Conservation (phyloP, 2,113 vertebrate species). For the Ranitomeya variabilis region DNA sequence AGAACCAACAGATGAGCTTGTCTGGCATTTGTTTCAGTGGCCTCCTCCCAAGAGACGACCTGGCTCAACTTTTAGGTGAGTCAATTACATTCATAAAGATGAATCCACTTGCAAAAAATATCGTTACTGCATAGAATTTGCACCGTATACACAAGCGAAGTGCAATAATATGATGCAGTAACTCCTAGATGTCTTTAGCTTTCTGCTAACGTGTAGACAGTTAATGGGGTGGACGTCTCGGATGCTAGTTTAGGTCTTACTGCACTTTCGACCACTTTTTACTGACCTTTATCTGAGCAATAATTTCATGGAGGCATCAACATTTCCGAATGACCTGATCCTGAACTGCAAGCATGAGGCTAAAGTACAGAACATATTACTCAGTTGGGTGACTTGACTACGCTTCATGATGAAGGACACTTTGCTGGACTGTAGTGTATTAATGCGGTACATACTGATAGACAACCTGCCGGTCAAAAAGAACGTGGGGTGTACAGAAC, state of each 20-base stretch:
- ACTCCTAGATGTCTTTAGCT: neutral
- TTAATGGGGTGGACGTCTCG: neutral
- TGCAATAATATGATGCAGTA: neutral
- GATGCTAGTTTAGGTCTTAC: neutral
- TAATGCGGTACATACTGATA: conserved; percentile 19
- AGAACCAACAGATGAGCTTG: neutral
- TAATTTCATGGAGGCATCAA: conserved; percentile 30
- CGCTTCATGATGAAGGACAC: neutral
- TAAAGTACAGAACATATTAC: conserved; percentile 28
- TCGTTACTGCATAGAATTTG: neutral
- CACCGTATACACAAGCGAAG: neutral
- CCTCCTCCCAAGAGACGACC: neutral
- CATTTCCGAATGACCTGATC: conserved; percentile 50
- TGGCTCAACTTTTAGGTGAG: neutral
- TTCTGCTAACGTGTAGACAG: neutral
- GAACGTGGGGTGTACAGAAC: conserved; percentile 8
- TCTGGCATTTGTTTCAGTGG: too few relatives aligned
- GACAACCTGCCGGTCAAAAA: conserved; percentile 2
- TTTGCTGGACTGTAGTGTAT: conserved; percentile 8
- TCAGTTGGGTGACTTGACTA: conserved; percentile 53
- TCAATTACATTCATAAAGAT: neutral
- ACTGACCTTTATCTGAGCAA: conserved; percentile 46
- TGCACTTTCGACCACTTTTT: conserved; percentile 27
- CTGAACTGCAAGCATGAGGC: conserved; percentile 25
- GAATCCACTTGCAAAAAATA: neutral